A percentile compares a stretch with the other conserved stretches of the same genome.
These are phyloP conservation scores for Gadopsis marmoratus DNA, from an alignment of 2,797 vertebrate genomes.

Conservation along the genomic window DNA sequence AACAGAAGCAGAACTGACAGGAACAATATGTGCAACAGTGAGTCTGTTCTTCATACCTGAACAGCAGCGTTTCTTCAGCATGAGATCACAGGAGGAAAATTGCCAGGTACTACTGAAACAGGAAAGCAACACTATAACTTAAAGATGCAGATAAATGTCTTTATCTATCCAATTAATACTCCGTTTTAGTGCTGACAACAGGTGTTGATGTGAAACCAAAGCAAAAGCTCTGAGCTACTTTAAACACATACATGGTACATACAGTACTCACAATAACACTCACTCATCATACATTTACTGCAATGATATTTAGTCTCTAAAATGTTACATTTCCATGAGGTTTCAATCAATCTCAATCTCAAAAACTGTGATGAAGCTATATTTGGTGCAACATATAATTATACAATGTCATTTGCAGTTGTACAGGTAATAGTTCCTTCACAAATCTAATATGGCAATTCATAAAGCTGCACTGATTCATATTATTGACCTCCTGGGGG, in stretches of 20 bases:
- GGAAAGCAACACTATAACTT: background rate
- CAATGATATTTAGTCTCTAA: background rate
- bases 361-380: background rate
- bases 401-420: background rate
- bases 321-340: background rate
- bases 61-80: constrained; percentile 15
- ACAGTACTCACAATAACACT: no score
- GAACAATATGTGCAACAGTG: constrained; percentile 28
- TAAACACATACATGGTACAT: background rate
- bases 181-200: background rate
- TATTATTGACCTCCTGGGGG: background rate
- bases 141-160: background rate
- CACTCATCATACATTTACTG: background rate
- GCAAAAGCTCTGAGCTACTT: background rate
- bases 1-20: constrained; percentile 49
- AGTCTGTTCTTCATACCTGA: constrained; percentile 18
- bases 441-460: background rate
- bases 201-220: background rate
- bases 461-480: background rate
- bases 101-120: background rate
- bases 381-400: background rate
- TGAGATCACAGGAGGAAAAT: background rate
- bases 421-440: background rate
- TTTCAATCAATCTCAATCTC: no score
- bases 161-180: background rate